Percentiles rank a stretch among this genome's conserved stretches.
These are phyloP conservation scores for Calephelis nemesis DNA, from an alignment of 1,140 invertebrate species.

Conservation along the genomic window DNA sequence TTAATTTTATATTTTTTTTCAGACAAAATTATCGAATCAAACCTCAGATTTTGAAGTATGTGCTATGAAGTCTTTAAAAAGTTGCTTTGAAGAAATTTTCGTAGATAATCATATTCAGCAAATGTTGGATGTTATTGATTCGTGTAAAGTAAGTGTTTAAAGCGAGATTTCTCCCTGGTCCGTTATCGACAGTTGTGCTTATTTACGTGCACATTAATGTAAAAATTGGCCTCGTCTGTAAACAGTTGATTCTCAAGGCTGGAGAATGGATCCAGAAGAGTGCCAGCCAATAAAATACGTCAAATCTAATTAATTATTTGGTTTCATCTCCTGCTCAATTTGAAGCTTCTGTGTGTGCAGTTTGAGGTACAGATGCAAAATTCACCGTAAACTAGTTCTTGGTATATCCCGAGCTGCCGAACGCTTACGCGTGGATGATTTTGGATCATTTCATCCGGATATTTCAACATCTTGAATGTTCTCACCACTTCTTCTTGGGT, in stretches of 20 bases:
- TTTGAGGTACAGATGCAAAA: slow-evolving; percentile 23
- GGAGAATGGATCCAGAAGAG: slow-evolving; percentile 18
- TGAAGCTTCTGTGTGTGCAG: background rate
- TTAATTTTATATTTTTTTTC: too few species aligned
- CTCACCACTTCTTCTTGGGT: slow-evolving; percentile 22
- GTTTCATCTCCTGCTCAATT: too few species aligned
- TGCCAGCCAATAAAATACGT: slow-evolving; percentile 21
- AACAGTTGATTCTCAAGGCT: slow-evolving; percentile 21
- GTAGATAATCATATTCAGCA: too few species aligned
- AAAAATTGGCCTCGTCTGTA: slow-evolving; percentile 16
- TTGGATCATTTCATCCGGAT: slow-evolving; percentile 21
- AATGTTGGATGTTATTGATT: too few species aligned
- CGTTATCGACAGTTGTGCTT: background rate
- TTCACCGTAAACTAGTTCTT: slow-evolving; percentile 23
- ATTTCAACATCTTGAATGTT: slow-evolving; percentile 24
- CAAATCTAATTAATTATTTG: slow-evolving; percentile 19
- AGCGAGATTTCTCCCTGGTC: slow-evolving; percentile 16
- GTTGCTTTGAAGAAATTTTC: too few species aligned
- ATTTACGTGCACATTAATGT: too few species aligned
- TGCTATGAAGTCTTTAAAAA: too few species aligned
- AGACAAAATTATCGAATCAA: too few species aligned
- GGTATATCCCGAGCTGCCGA: slow-evolving; percentile 22
- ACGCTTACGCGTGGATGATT: slow-evolving; percentile 25
- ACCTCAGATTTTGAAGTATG: too few species aligned
- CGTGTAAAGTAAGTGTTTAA: slow-evolving; percentile 4